A percentile compares a stretch with the other conserved stretches of the same genome.
phyloP scores from a whole-genome alignment of 1,140 invertebrate genomes.

The Notospermus geniculatus region DNA sequence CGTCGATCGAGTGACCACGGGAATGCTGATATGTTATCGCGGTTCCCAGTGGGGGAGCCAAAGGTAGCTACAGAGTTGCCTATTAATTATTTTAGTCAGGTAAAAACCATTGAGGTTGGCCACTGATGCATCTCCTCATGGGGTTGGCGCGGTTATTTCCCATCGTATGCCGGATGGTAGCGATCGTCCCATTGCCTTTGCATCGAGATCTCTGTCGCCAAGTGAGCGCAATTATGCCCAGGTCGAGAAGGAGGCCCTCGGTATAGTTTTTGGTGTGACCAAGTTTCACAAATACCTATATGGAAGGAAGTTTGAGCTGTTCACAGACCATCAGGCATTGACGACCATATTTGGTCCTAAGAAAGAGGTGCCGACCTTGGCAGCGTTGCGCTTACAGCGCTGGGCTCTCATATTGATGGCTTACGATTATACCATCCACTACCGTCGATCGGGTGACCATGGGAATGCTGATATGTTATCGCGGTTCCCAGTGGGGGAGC shows the following conservation, averaged over 20 bases:
- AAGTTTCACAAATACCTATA: constrained; percentile 53
- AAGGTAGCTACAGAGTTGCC: not conserved
- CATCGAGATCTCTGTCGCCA: constrained; percentile 52
- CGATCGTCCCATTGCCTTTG: constrained; percentile 48
- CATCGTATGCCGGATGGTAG: constrained; percentile 38
- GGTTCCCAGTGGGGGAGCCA: constrained; percentile 6
- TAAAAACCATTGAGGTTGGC: constrained; percentile 34
- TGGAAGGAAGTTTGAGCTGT: constrained; percentile 54
- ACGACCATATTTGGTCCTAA: constrained; percentile 47
- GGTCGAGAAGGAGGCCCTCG: constrained; percentile 59
- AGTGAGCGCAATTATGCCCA: constrained; percentile 55
- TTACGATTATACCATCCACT: constrained; percentile 49
- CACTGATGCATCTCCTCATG: constrained; percentile 43
- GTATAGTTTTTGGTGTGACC: constrained; percentile 53
- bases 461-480: constrained; percentile 42
- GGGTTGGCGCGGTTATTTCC: constrained; percentile 45
- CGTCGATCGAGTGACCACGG: constrained; percentile 45
- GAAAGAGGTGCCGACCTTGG: constrained; percentile 32
- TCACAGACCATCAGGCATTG: constrained; percentile 59
- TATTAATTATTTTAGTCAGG: too few relatives aligned
- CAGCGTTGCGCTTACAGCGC: constrained; percentile 46
- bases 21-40: constrained; percentile 24
- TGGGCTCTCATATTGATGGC: constrained; percentile 46
- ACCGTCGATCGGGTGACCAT: constrained; percentile 29
- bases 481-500: constrained; percentile 28